A percentile compares a stretch with the other conserved stretches of the same genome.
Conservation (phyloP, 2,888 invertebrate genomes). For the Melanostoma scalare region DNA sequence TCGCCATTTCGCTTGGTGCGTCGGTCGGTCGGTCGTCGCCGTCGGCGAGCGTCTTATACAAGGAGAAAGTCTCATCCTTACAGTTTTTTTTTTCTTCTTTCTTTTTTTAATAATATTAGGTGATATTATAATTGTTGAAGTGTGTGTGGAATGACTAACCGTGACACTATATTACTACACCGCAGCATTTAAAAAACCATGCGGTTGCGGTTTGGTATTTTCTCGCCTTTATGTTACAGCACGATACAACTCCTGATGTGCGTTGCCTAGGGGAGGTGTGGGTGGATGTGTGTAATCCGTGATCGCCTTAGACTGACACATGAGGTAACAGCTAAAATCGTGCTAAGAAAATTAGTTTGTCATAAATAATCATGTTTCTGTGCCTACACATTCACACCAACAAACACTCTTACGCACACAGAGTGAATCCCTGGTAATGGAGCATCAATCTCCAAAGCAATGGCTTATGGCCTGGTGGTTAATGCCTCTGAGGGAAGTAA, state of each 20-base stretch:
- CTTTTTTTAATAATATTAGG: constrained; percentile 35
- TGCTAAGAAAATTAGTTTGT: constrained; percentile 66
- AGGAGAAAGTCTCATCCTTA: constrained; percentile 34
- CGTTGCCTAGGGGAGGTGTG: constrained; percentile 1
- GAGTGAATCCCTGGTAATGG: constrained; percentile 39
- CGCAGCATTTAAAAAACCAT: constrained; percentile 38
- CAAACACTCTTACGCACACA: constrained; percentile 8
- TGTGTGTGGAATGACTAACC: constrained; percentile 24
- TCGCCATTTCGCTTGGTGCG: background rate
- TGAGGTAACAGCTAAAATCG: constrained; percentile 43
- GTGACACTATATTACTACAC: constrained; percentile 28
- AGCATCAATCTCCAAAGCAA: constrained; percentile 56
- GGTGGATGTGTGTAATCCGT: constrained; percentile 34
- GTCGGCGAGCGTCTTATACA: too few species aligned
- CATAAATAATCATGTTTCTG: constrained; percentile 62
- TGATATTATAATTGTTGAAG: constrained; percentile 48
- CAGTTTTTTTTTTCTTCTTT: constrained; percentile 3
- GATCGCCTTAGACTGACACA: constrained; percentile 45
- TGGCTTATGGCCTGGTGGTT: constrained; percentile 11
- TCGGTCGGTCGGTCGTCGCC: too few species aligned
- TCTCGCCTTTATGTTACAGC: constrained; percentile 21
- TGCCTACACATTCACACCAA: background rate
- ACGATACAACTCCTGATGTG: constrained; percentile 8
- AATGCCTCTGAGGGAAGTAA: constrained; percentile 38
- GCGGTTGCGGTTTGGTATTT: constrained; percentile 21